Conservation (phyloP, 2,797 vertebrate genomes). For the Erethizon dorsatum region DNA sequence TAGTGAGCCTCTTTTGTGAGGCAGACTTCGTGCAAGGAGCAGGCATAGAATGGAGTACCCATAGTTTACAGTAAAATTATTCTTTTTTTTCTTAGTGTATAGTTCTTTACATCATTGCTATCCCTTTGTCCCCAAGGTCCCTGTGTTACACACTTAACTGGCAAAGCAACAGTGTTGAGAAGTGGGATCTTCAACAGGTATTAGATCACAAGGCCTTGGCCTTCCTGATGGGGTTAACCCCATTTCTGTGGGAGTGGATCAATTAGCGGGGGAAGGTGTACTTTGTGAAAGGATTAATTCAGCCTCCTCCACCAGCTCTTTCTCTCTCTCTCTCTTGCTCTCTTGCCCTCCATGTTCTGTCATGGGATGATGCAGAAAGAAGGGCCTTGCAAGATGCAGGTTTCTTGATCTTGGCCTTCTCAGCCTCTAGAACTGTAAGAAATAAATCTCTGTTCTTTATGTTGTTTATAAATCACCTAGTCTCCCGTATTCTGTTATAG, state of each 20-base stretch:
- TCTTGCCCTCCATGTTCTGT: not conserved
- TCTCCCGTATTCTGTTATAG: not conserved
- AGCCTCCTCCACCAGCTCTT: not conserved
- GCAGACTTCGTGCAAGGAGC: not conserved
- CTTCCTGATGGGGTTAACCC: not conserved
- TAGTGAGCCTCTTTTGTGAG: not conserved
- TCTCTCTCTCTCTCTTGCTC: no score
- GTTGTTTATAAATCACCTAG: not conserved
- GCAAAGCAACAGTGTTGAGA: not conserved
- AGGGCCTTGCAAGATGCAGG: not conserved
- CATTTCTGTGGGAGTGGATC: not conserved
- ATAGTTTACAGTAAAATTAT: not conserved
- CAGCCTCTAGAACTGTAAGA: not conserved
- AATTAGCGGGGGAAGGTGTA: no score
- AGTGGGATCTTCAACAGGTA: not conserved
- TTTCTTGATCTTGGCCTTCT: not conserved
- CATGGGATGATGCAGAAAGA: not conserved
- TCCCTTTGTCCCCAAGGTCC: not conserved
- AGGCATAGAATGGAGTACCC: not conserved
- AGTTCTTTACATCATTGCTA: not conserved
- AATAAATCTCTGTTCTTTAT: not conserved
- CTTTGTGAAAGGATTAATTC: not conserved
- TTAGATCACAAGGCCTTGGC: not conserved
- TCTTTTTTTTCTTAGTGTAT: constrained; percentile 7
- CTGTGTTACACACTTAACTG: not conserved